Conservation (phyloP, 2,888 invertebrate species). For the Heteropelma amictum region DNA sequence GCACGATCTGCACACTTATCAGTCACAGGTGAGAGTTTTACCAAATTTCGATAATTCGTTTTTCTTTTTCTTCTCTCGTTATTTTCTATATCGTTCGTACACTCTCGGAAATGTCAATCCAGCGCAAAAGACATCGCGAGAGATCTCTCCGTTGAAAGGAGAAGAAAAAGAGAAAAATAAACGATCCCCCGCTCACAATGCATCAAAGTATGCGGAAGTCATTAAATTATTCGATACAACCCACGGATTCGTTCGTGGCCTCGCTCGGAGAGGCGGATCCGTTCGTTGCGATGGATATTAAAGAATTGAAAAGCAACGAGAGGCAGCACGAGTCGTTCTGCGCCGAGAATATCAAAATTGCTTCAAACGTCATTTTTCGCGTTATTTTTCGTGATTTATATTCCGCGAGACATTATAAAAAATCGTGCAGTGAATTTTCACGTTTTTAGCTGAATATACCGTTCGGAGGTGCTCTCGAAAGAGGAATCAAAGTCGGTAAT, state of each 20-base stretch:
- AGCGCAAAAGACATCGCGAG: no score
- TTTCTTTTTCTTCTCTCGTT: not conserved
- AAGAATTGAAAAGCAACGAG: slow-evolving; percentile 11
- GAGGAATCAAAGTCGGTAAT: no score
- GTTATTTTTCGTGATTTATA: no score
- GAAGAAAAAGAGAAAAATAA: not conserved
- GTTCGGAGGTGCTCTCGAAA: no score
- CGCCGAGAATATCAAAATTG: not conserved
- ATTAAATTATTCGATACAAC: slow-evolving; percentile 58
- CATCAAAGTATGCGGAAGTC: slow-evolving; percentile 60
- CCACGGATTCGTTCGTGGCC: slow-evolving; percentile 32
- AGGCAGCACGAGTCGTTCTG: no score
- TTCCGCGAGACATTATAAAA: no score
- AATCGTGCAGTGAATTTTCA: no score
- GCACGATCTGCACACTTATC: slow-evolving; percentile 79
- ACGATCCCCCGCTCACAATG: not conserved
- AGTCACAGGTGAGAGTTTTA: slow-evolving; percentile 69
- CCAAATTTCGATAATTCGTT: not conserved
- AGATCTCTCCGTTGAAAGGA: no score
- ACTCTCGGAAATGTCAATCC: no score
- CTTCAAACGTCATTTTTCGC: not conserved
- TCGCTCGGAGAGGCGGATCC: slow-evolving; percentile 15
- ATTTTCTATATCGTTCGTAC: not conserved
- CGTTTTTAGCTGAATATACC: no score
- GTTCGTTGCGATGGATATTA: slow-evolving; percentile 18